phyloP scores from a whole-genome alignment of 2,888 invertebrate species.

The Calliphora vomitoria region DNA sequence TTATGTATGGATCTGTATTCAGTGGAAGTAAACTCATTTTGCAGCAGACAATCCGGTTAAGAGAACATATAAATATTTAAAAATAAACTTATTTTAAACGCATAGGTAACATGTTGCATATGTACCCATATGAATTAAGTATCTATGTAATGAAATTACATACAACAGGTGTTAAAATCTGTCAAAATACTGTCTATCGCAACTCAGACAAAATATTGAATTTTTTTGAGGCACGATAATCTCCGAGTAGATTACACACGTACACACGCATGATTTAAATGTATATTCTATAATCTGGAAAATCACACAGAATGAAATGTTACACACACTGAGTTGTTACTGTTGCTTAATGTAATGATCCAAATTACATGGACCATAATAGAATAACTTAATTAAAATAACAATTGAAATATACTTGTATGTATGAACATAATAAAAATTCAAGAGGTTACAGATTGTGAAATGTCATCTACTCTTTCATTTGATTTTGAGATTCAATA shows the following conservation, averaged over 20 bases:
- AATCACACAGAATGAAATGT: neutral
- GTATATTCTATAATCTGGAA: neutral
- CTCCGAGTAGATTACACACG: neutral
- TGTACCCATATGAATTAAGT: neutral
- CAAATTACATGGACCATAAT: constrained; percentile 3
- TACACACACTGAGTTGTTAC: neutral
- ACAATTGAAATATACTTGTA: constrained; percentile 26
- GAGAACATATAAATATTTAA: no score
- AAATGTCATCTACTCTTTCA: constrained; percentile 30
- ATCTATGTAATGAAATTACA: neutral
- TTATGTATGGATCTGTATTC: no score
- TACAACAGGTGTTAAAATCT: constrained; percentile 10
- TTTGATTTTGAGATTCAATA: constrained; percentile 47
- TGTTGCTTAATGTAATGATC: neutral
- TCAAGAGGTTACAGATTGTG: constrained; percentile 44
- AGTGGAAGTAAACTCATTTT: no score
- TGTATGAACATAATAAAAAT: neutral
- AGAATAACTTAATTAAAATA: constrained; percentile 35
- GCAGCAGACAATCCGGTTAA: no score
- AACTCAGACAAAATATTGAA: neutral
- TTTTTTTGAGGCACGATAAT: neutral
- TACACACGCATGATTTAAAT: neutral
- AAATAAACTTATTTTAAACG: no score
- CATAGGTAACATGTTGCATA: no score
- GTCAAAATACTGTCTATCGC: neutral